Conservation (phyloP, 53 echinoderm and acorn worm genomes). For the Actinopyga echinites region DNA sequence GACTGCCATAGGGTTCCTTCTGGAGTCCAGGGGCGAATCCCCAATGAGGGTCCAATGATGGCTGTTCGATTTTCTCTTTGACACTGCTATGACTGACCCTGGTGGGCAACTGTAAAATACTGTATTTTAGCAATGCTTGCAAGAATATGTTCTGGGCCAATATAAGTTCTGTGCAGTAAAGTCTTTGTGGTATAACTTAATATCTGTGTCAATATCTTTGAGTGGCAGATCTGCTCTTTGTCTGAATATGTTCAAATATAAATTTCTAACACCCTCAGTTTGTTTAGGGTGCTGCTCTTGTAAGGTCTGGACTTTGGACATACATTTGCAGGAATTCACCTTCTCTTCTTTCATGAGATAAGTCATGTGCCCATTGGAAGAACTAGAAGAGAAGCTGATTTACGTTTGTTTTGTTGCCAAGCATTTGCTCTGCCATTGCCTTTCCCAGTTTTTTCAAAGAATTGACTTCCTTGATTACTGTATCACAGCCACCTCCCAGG, state of each 20-base stretch:
- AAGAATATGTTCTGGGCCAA: conserved; percentile 4
- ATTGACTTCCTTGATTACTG: too few species aligned
- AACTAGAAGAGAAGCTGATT: neutral
- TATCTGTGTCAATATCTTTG: neutral
- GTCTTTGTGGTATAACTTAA: neutral
- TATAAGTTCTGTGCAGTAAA: neutral
- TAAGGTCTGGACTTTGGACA: conserved; percentile 12
- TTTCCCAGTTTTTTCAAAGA: too few species aligned
- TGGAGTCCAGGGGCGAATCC: too few species aligned
- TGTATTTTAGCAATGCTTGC: neutral
- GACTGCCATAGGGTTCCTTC: too few species aligned
- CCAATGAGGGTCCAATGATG: too few species aligned
- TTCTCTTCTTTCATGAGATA: neutral
- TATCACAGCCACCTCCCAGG: neutral
- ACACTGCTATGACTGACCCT: conserved; percentile 1
- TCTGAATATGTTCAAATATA: conserved; percentile 17
- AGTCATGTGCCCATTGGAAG: too few species aligned
- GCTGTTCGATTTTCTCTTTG: neutral
- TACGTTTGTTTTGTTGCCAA: too few species aligned
- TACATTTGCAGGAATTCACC: neutral
- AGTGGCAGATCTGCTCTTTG: neutral
- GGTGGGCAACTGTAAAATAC: conserved; percentile 15
- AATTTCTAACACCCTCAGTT: conserved; percentile 37
- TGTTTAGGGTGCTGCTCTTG: conserved; percentile 24
- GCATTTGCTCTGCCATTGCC: too few species aligned